These are phyloP conservation scores for Ramazzottius varieornatus DNA, from an alignment of 2,888 invertebrate species.

Conservation along the genomic window DNA sequence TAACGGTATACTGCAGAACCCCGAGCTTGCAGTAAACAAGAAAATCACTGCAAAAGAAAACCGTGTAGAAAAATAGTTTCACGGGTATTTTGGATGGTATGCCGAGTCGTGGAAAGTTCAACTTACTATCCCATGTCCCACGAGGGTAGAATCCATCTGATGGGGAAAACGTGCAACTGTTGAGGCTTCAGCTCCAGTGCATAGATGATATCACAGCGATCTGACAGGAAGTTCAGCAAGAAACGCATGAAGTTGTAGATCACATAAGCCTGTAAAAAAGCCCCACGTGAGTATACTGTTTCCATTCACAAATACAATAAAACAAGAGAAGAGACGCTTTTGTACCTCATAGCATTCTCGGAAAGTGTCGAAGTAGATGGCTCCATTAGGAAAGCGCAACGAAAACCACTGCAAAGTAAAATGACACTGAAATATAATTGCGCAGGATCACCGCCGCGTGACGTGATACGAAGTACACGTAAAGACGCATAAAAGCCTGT, in stretches of 20 bases:
- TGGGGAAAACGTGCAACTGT: conserved; percentile 62
- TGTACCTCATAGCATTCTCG: conserved; percentile 92
- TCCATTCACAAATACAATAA: not conserved
- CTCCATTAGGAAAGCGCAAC: conserved; percentile 52
- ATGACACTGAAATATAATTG: too few species aligned
- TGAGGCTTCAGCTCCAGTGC: conserved; percentile 36
- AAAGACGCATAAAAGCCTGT: too few species aligned
- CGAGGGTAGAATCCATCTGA: conserved; percentile 55
- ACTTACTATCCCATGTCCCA: conserved; percentile 66
- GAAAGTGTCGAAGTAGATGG: conserved; percentile 70
- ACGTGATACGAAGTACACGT: too few species aligned
- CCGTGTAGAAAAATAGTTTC: not conserved
- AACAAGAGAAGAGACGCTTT: not conserved
- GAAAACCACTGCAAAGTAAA: conserved; percentile 45
- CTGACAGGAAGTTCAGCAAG: conserved; percentile 56
- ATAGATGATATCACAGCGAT: conserved; percentile 19
- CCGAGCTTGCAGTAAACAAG: conserved; percentile 86
- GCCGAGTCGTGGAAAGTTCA: not conserved
- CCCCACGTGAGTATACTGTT: not conserved
- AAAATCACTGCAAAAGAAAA: conserved; percentile 39
- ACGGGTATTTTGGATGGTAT: not conserved
- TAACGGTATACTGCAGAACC: conserved; percentile 73
- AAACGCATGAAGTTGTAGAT: conserved; percentile 94
- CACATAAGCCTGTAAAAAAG: not conserved
- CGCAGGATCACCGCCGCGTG: too few species aligned